Evolutionary conservation across 2,113 vertebrate species (phyloP), one percentile per base, ranked within the genome.

Genomic region (Phrynocephalus versicolor): DNA sequence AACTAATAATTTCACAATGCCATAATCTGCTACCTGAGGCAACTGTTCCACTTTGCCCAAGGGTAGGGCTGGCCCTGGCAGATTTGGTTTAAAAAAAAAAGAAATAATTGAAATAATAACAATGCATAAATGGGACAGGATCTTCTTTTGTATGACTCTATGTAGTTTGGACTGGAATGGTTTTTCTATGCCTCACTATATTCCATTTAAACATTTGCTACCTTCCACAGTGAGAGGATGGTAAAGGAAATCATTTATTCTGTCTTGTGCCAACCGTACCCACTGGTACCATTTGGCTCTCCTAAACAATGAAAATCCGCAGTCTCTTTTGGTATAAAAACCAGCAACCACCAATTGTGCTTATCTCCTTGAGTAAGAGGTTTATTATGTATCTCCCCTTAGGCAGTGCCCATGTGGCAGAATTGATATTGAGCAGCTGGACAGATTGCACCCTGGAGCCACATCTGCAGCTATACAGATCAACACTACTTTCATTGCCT

Each of bases 401-500:
- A 93, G 95, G 88, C 93, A 93, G 92, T 93, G 85, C 88, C 91
- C 90, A 91, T 95, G 95, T 95, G 94, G 95, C 89, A 95, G 86
- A 79, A 79, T 88, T 95, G 93, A 96, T 96, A 95, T 87, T 95
- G 94, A 96, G 90, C 92, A 94, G 87, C 91, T 96, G 94, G 94
- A 95, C 93, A 95, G 92, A 96, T 96, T 95, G 91, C 82, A 96
- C 95, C 95, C 95, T 94, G 90, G 91, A 95, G 95, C 88, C 91
- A 95, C 92, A 95, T 96, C 94, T 95, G 92, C 51, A 87, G 90
- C 93, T 91, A 83, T 88, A 92, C 90, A 96, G 93, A 95, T 95
- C 94, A 94, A 93, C 91, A 95, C 85, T 80, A 90, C 90, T 96
- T 96, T 93, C 92, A 93, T 92, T 95, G 92, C 88, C 82, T 92